Conservation (phyloP, 2,797 vertebrate species). For the Sylvilagus floridanus region DNA sequence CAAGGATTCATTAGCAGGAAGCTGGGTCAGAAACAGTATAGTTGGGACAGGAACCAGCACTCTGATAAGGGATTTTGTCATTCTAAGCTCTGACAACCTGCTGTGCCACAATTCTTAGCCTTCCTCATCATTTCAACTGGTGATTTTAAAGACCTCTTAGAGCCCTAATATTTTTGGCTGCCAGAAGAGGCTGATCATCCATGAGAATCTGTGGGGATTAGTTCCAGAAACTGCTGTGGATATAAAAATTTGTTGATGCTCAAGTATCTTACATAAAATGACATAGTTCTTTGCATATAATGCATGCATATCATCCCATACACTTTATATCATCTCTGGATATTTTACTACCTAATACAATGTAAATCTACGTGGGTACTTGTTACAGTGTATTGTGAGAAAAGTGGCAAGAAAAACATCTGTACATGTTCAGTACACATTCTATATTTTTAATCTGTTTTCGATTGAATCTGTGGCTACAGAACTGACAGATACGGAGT, state of each 20-base stretch:
- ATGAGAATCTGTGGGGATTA: not conserved
- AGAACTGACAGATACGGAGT: not conserved
- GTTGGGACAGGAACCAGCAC: too few species aligned
- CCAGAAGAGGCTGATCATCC: not conserved
- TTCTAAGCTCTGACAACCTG: too few species aligned
- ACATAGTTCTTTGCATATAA: not conserved
- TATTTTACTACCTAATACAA: not conserved
- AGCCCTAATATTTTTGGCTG: conserved; percentile 2
- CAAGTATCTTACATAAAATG: not conserved
- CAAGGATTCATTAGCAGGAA: too few species aligned
- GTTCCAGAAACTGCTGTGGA: not conserved
- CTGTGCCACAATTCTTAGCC: too few species aligned
- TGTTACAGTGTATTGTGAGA: not conserved
- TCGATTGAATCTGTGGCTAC: not conserved
- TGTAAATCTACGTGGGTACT: not conserved
- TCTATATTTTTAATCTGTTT: not conserved
- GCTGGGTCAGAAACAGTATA: too few species aligned
- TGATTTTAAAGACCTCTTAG: conserved; percentile 21
- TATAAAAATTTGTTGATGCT: not conserved
- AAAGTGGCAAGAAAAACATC: not conserved
- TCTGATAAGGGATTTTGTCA: too few species aligned
- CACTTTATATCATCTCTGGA: not conserved
- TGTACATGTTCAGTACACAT: not conserved
- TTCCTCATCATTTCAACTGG: not conserved
- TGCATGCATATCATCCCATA: not conserved